Evolutionary conservation across 2,888 invertebrate genomes (phyloP).

Genomic region (Ceratothoa steindachneri): DNA sequence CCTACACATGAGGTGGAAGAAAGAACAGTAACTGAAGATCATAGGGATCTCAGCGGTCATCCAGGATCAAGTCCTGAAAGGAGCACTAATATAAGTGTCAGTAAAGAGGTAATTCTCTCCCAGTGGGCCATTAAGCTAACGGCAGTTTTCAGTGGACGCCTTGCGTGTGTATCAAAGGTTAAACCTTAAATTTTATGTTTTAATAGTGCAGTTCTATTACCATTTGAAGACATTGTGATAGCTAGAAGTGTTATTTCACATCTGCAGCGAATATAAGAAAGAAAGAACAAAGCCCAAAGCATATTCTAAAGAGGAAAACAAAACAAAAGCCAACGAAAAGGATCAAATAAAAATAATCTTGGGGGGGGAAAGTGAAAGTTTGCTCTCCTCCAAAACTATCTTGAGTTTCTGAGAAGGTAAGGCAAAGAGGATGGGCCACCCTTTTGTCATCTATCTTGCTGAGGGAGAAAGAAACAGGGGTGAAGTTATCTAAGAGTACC

Average conservation of each 20-base stretch:
- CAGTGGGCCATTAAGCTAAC: no score
- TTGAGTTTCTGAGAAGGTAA: not conserved
- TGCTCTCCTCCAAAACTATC: not conserved
- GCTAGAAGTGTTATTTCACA: not conserved
- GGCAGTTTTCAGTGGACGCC: no score
- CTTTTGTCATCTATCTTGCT: not conserved
- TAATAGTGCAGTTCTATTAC: no score
- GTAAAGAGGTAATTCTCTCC: no score
- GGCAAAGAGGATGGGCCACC: not conserved
- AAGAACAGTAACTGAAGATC: no score
- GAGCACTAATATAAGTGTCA: no score
- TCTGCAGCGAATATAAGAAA: not conserved
- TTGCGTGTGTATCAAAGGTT: no score
- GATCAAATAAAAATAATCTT: not conserved
- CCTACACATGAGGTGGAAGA: no score
- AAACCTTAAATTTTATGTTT: no score
- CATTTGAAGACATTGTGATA: no score
- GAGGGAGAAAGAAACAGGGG: not conserved
- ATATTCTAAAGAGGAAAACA: not conserved
- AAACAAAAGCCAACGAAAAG: not conserved
- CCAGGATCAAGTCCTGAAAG: no score
- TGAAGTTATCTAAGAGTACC: not conserved
- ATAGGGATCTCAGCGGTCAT: no score
- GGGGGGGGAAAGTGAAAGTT: not conserved
- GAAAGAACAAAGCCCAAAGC: not conserved